These are phyloP conservation scores for Stenodema calcarata DNA, from an alignment of 2,888 invertebrate species.

Conservation along the genomic window DNA sequence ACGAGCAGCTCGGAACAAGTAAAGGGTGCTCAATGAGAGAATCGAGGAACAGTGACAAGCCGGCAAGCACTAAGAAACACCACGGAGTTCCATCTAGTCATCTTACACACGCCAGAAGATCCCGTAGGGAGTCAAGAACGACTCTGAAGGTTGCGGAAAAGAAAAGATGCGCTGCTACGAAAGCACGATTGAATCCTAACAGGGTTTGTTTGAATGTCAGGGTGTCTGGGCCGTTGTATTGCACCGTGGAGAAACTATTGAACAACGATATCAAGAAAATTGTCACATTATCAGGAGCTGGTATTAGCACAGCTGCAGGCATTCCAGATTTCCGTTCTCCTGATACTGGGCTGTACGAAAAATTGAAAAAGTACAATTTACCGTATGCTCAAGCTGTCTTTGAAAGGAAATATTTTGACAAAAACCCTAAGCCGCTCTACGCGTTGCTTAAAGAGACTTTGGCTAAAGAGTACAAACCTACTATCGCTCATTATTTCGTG, in stretches of 20 bases:
- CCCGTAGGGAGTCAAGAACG: background rate
- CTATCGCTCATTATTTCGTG: conserved; percentile 89
- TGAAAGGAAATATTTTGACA: conserved; percentile 83
- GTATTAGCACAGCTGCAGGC: conserved; percentile 73
- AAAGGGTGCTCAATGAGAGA: background rate
- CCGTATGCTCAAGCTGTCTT: conserved; percentile 84
- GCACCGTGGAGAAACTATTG: background rate
- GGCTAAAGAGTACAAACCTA: conserved; percentile 82
- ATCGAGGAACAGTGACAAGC: background rate
- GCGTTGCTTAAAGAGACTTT: conserved; percentile 26
- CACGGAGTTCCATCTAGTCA: background rate
- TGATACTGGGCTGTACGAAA: conserved; percentile 77
- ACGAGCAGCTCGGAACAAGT: background rate
- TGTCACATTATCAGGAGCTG: conserved; percentile 44
- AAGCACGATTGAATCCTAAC: background rate
- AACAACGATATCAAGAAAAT: background rate
- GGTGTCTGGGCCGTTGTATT: conserved; percentile 24
- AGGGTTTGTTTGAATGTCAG: background rate
- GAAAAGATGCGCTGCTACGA: background rate
- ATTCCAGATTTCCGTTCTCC: conserved; percentile 97
- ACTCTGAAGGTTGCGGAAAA: background rate
- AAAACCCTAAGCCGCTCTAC: conserved; percentile 87
- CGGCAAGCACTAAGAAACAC: background rate
- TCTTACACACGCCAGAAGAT: background rate
- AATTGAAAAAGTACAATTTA: conserved; percentile 87